Evolutionary conservation across 2,888 invertebrate genomes (phyloP).

Genomic region (Drosophila nr. fundita): DNA sequence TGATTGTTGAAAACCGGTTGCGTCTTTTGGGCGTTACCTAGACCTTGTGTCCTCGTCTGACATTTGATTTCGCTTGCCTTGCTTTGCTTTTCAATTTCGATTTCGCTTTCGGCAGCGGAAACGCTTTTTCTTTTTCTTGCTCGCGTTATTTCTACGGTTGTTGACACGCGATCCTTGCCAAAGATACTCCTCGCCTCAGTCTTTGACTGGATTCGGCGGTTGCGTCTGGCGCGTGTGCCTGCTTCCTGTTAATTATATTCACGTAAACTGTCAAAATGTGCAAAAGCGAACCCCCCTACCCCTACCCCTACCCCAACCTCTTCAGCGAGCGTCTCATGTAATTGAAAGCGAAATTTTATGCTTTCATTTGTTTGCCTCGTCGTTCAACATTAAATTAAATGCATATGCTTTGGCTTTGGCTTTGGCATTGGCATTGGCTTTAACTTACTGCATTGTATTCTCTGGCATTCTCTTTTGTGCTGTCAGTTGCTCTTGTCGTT

Average conservation of each 20-base stretch:
- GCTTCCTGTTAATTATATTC: conserved; percentile 85
- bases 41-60: conserved; percentile 54
- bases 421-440: conserved; percentile 5
- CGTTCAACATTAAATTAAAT: conserved; percentile 62
- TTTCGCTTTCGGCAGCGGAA: conserved; percentile 82
- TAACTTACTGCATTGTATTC: conserved; percentile 21
- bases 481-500: conserved; percentile 64
- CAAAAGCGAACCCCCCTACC: conserved; percentile 50
- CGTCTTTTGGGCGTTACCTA: conserved; percentile 60
- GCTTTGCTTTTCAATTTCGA: conserved; percentile 74
- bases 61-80: conserved; percentile 75
- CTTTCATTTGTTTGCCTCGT: conserved; percentile 55
- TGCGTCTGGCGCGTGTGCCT: conserved; percentile 84
- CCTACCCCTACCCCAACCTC: background rate
- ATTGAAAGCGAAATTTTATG: conserved; percentile 82
- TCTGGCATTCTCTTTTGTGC: conserved; percentile 42
- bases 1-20: conserved; percentile 67
- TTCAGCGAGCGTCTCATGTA: conserved; percentile 29
- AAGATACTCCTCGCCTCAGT: conserved; percentile 30
- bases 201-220: conserved; percentile 44
- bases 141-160: conserved; percentile 66
- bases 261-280: conserved; percentile 64
- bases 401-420: conserved; percentile 65
- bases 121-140: conserved; percentile 72
- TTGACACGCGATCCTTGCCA: conserved; percentile 76